A percentile compares a stretch with the other conserved stretches of the same genome.
Evolutionary conservation across 2,888 invertebrate species (phyloP).

Genomic region (Macrophya annulata): DNA sequence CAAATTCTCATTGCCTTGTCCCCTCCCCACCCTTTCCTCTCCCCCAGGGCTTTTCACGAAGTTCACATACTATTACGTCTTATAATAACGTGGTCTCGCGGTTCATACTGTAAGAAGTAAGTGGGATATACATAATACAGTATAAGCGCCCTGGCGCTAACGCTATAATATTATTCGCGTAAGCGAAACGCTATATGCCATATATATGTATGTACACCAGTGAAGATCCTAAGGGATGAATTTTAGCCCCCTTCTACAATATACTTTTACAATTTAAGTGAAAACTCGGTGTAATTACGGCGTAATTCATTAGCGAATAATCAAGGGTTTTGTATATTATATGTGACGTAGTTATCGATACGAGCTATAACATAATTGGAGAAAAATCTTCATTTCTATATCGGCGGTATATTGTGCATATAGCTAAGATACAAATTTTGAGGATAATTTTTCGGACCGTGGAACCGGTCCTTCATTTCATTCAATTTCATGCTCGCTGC

Average conservation of each 20-base stretch:
- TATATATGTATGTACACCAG: not conserved
- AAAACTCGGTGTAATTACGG: slow-evolving; percentile 7
- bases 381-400: not conserved
- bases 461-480: slow-evolving; percentile 18
- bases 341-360: too few species aligned
- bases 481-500: slow-evolving; percentile 34
- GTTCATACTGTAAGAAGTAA: not conserved
- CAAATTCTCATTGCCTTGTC: slow-evolving; percentile 19
- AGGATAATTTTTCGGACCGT: not conserved
- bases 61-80: not conserved
- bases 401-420: not conserved
- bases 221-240: not conserved
- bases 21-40: too few species aligned
- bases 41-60: not conserved
- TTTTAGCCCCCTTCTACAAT: not conserved
- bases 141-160: slow-evolving; percentile 10
- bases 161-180: not conserved
- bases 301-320: not conserved
- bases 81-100: not conserved
- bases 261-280: not conserved
- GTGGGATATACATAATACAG: not conserved
- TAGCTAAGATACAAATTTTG: not conserved
- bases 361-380: not conserved
- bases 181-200: not conserved
- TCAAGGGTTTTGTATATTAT: not conserved